Conservation (phyloP, 2,113 vertebrate genomes). For the Motacilla alba region DNA sequence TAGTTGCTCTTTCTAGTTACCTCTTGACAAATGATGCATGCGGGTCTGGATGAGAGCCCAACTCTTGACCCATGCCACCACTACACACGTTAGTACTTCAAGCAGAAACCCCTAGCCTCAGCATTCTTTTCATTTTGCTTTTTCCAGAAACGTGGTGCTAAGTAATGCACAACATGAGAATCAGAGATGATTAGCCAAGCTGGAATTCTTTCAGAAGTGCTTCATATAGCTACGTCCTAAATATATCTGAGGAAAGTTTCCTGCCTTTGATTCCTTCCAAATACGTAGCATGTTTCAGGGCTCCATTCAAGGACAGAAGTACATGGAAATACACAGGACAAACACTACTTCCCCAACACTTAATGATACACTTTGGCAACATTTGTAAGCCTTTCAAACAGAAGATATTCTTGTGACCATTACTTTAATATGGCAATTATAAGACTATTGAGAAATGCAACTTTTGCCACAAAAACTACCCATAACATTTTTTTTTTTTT, state of each 20-base stretch:
- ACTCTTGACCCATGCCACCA: conserved; percentile 57
- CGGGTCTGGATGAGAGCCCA: conserved; percentile 38
- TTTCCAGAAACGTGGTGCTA: not conserved
- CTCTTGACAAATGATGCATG: conserved; percentile 56
- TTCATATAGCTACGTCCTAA: not conserved
- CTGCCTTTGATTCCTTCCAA: not conserved
- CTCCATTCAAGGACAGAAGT: not conserved
- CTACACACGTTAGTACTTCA: conserved; percentile 42
- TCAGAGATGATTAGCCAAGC: conserved; percentile 9
- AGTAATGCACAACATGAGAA: conserved; percentile 11
- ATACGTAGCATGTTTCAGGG: not conserved
- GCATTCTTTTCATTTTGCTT: conserved; percentile 24
- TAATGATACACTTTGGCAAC: not conserved
- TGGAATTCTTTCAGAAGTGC: conserved; percentile 25
- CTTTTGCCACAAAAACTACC: conserved; percentile 14
- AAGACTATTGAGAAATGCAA: conserved; percentile 1
- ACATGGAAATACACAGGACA: not conserved
- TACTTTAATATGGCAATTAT: not conserved
- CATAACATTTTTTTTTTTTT: conserved; percentile 55
- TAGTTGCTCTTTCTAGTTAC: conserved; percentile 56
- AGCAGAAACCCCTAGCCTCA: conserved; percentile 27
- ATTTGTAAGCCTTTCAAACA: not conserved
- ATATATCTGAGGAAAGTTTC: conserved; percentile 1
- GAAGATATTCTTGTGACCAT: not conserved
- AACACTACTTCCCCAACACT: not conserved